Evolutionary conservation across 2,113 vertebrate genomes (phyloP), one percentile per base, ranked within the genome.

Genomic region (Trochalopteron elliotii): DNA sequence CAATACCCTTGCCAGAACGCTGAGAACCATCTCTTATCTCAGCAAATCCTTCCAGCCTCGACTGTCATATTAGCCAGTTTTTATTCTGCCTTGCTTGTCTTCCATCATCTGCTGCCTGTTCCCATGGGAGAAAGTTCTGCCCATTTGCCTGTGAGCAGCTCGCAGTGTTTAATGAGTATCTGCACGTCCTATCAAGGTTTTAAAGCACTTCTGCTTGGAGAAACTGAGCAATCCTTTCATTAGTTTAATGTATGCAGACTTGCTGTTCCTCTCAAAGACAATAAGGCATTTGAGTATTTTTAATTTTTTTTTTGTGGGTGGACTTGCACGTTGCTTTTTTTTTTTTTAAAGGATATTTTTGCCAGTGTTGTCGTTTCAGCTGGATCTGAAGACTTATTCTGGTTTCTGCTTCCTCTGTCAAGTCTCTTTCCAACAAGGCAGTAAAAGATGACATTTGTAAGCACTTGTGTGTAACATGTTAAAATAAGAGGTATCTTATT

Each of bases 61-160:
- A 88, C 96, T 94, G 76, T 96, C 93, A 88, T 78, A 80, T 96
- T 96, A 97, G 83, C 94, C 92, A 83, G 83, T 96, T 97, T 97
- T 97, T 94, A 76, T 96, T 96, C 95, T 90, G 95, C 77, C n/a
- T 84, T 96, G 81, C 87, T 94, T 95, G 94, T 83, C 94, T 88
- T 83, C 93, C 87, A 97, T 97, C 96, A 89, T 88, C 84, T 94
- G 64, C 95, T 93, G 52, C 56, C 17, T 13, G 40, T 70, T 97
- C 91, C 92, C 68, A 60, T 11, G 90, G 71, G 94, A 95, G 87
- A 91, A 89, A 92, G 94, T 93, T 63, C 11, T 87, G 86, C 88
- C 80, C 77, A 33, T 95, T 96, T 95, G 91, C 94, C 92, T 91
- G 55, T 65, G 90, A 93, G 84, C 93, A 89, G 57, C 83, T 97